phyloP scores from a whole-genome alignment of 2,888 invertebrate species.

The Bombylius major region DNA sequence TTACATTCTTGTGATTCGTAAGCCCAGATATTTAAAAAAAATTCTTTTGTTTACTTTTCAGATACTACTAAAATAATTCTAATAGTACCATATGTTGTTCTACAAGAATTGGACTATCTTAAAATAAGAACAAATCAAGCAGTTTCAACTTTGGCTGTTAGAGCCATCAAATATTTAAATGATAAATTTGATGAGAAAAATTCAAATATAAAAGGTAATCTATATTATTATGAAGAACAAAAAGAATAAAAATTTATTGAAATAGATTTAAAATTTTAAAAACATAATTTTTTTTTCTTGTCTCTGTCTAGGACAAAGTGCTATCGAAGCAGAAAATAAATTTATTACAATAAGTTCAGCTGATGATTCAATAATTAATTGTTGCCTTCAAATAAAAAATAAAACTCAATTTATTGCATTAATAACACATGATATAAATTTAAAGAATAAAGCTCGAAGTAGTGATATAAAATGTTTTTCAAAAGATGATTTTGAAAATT shows the following conservation, averaged over 20 bases:
- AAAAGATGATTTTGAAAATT: conserved; percentile 22
- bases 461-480: conserved; percentile 31
- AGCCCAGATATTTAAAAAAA: no score
- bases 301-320: conserved; percentile 36
- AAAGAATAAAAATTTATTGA: not conserved
- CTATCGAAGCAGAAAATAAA: conserved; percentile 34
- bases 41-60: conserved; percentile 2
- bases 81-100: conserved; percentile 40
- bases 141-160: conserved; percentile 16
- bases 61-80: conserved; percentile 29
- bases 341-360: conserved; percentile 32
- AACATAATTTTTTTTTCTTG: not conserved
- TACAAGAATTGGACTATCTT: conserved; percentile 40
- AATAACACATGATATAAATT: conserved; percentile 40
- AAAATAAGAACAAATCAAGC: conserved; percentile 26
- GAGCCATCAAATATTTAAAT: conserved; percentile 28
- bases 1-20: not conserved
- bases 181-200: conserved; percentile 19
- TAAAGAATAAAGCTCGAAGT: conserved; percentile 40
- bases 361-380: conserved; percentile 42
- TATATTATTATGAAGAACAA: not conserved
- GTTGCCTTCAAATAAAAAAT: conserved; percentile 37
- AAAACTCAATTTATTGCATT: conserved; percentile 35
- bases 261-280: not conserved
- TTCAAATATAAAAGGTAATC: not conserved